phyloP scores from a whole-genome alignment of 2,797 vertebrate genomes.

The Simalia tracyae region DNA sequence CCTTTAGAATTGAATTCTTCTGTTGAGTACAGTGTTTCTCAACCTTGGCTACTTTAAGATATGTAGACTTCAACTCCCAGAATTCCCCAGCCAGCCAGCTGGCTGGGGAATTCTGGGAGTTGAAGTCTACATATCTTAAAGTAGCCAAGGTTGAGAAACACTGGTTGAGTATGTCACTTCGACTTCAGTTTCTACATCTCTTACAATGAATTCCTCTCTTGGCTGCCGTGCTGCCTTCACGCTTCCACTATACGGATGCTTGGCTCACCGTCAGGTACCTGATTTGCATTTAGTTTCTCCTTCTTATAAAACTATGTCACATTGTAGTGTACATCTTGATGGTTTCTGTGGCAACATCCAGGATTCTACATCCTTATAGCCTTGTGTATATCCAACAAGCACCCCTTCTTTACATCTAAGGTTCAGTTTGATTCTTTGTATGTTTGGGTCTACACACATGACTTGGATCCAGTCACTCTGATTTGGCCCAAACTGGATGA shows the following conservation, averaged over 20 bases:
- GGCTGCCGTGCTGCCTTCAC: not conserved
- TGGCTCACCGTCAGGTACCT: not conserved
- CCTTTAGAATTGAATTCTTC: not conserved
- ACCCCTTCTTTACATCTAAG: not conserved
- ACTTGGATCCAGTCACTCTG: not conserved
- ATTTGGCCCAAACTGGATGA: not conserved
- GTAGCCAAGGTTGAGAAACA: too few species aligned
- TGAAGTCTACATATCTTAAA: too few species aligned
- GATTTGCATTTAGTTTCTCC: not conserved
- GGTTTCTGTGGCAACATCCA: not conserved
- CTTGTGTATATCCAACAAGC: not conserved
- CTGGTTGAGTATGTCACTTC: not conserved
- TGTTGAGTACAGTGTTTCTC: not conserved
- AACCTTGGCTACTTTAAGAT: too few species aligned
- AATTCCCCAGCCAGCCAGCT: too few species aligned
- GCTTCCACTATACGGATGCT: not conserved
- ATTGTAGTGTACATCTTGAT: not conserved
- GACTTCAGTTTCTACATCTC: not conserved
- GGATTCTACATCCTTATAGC: not conserved
- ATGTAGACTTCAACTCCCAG: too few species aligned
- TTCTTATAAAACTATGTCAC: not conserved
- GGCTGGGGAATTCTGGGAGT: too few species aligned
- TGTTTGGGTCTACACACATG: not conserved
- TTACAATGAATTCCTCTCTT: not conserved
- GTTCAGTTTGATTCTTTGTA: not conserved